Evolutionary conservation across 2,113 vertebrate species (phyloP), one percentile per base, ranked within the genome.

Genomic region (Antigone vipio): DNA sequence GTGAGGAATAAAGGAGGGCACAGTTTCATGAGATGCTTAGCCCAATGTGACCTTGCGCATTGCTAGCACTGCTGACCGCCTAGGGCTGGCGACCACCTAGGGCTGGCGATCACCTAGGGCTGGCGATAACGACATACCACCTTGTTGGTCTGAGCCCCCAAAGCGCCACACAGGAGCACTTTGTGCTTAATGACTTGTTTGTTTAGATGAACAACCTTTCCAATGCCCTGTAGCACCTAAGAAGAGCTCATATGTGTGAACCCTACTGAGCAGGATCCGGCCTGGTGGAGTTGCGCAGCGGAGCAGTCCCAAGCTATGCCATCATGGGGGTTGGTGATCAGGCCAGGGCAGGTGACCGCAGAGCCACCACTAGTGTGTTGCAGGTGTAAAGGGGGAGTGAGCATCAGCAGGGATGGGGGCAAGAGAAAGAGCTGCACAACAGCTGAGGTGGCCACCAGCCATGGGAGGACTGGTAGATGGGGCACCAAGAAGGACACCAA

Each of bases 221-320:
- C 47, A 81, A 16, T 2, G 5, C 19, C 32, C 53, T 58, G 16
- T 49, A 78, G 45, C 55, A 58, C 8, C 15, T 40, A 42, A 35
- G 32, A 78, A 89, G 27, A n/a, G 8, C 22, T 93, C 44, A 42
- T 42, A 42, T 0, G 0, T n/a, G 20, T 71, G 74, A 75, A 63
- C 4, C 3, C 11, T 52, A 64, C 42, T 35, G 45, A 72, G 35
- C 49, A 83, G 26, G 18, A 55, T n/a, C 44, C 59, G 11, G 12
- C 26, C 34, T 0, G 1, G 32, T 12, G 7, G 3, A 44, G 9
- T 4, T 1, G 1, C 35, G n/a, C 16, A 72, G 52, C 18, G 52
- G 44, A 44, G 30, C 58, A 86, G 35, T 35, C 18, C 62, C 49
- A 56, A 60, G 38, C 4, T 30, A 47, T 9, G 15, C 10, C 38